Base-by-base conservation (phyloP, 2,113 vertebrate genomes). In the Nycticorax nycticorax region DNA sequence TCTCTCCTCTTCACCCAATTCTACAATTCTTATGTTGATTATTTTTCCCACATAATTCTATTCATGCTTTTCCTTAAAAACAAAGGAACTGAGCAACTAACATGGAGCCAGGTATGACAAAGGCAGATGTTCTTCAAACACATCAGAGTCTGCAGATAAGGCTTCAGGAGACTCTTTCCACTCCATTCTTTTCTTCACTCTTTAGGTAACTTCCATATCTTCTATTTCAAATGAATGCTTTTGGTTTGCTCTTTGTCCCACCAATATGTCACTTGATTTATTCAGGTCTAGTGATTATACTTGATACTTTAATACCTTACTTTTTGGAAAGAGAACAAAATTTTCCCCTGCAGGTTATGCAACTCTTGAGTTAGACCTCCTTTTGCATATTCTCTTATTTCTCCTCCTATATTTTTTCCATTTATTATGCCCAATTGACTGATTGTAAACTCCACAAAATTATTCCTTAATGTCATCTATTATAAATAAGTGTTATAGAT, bases 191-290 rank as follows among this genome's bases (percentile, higher is more conserved):
- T 19, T 72, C 17, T n/a, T 39, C 55, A 20, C 60, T 88, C 47
- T 55, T 33, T 56, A 37, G 0, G 0, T 37, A 45, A 67, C 59
- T 81, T 55, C 47, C n/a, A 23, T 12, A 88, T 12, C 17, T 80
- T 37, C 19, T 20, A 57, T 55, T 83, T 81, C 59, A 83, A 83
- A 87, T n/a, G 0, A 71, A 89, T 47, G 30, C 8, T 35, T 77
- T 53, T 37, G 53, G n/a, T 90, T 77, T 88, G 57, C 83, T 80
- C 28, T 33, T 21, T 59, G 39, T 30, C 74, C 12, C 76, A 89
- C 0, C 1, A 77, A 23, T 12, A 23, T 0, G 3, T 53, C 13
- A 22, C 30, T 85, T 81, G 12, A 35, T 66, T 80, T 55, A 66
- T n/a, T 52, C 52, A 43, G 39, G 76, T 76, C n/a, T 56, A 82